phyloP scores from a whole-genome alignment of 2,113 vertebrate genomes.

The Pterocles orientalis region DNA sequence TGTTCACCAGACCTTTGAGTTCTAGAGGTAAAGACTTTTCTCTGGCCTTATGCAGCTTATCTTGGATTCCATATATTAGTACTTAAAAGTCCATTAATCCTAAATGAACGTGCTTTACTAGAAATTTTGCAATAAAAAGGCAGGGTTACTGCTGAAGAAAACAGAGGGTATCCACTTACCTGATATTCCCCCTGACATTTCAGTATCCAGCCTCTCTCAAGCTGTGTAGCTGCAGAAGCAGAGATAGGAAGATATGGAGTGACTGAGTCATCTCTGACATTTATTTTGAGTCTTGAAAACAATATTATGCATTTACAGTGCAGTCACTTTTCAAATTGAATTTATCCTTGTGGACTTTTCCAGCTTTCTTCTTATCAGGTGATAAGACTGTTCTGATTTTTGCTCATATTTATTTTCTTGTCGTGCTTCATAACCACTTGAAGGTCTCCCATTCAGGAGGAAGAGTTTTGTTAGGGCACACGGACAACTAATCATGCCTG shows the following conservation, averaged over 20 bases:
- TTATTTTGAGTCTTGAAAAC: slow-evolving; percentile 60
- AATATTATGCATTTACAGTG: slow-evolving; percentile 41
- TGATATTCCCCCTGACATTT: slow-evolving; percentile 66
- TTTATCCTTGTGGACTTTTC: slow-evolving; percentile 26
- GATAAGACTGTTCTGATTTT: slow-evolving; percentile 12
- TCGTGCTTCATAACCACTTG: neutral
- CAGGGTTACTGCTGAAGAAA: slow-evolving; percentile 12
- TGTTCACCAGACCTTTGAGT: slow-evolving; percentile 17
- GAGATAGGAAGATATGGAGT: slow-evolving; percentile 41
- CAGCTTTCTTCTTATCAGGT: slow-evolving; percentile 3
- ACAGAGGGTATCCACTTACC: slow-evolving; percentile 16
- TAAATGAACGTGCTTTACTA: neutral
- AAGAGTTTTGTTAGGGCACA: neutral
- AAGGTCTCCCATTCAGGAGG: neutral
- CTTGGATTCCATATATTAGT: slow-evolving; percentile 18
- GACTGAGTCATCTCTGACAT: slow-evolving; percentile 59
- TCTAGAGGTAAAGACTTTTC: slow-evolving; percentile 34
- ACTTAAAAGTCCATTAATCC: slow-evolving; percentile 52
- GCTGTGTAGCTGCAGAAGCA: neutral
- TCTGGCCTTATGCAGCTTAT: slow-evolving; percentile 36
- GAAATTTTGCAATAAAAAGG: slow-evolving; percentile 50
- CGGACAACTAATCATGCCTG: neutral
- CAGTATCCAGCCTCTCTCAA: slow-evolving; percentile 16
- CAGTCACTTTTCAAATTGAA: slow-evolving; percentile 52
- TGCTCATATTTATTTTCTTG: slow-evolving; percentile 22